Evolutionary conservation across 2,113 vertebrate genomes (phyloP).

Genomic region (Rissa tridactyla): DNA sequence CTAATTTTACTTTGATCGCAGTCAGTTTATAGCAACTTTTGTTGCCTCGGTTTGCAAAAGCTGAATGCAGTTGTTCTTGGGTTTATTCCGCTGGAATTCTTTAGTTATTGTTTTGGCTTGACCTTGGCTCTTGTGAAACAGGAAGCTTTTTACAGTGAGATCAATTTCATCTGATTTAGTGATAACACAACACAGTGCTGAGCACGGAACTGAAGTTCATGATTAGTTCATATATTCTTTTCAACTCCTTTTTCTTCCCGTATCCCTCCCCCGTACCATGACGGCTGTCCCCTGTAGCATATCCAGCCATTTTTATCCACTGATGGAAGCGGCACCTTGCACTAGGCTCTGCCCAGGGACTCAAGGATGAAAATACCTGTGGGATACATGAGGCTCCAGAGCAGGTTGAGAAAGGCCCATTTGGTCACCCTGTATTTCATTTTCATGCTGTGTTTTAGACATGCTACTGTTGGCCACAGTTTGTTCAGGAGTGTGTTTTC

Average conservation of each 20-base stretch:
- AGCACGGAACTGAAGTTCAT: constrained; percentile 12
- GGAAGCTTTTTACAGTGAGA: not conserved
- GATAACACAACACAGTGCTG: not conserved
- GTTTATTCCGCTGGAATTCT: not conserved
- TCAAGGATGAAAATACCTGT: not conserved
- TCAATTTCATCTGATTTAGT: constrained; percentile 31
- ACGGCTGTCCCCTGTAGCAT: not conserved
- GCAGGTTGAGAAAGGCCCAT: not conserved
- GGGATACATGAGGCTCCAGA: not conserved
- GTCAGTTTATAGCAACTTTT: not conserved
- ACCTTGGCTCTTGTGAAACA: not conserved
- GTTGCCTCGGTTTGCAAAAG: not conserved
- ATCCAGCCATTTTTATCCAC: not conserved
- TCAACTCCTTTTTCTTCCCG: not conserved
- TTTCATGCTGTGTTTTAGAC: not conserved
- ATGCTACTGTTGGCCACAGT: not conserved
- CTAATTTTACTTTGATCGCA: not conserved
- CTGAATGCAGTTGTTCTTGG: not conserved
- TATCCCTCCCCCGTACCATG: not conserved
- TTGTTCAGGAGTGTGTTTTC: not conserved
- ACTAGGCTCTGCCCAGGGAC: not conserved
- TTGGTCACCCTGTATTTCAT: not conserved
- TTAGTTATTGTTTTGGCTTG: constrained; percentile 2
- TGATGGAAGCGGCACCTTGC: not conserved
- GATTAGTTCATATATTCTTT: constrained; percentile 25